Conservation (phyloP, 1,140 invertebrate genomes). For the Copidosoma floridanum region DNA sequence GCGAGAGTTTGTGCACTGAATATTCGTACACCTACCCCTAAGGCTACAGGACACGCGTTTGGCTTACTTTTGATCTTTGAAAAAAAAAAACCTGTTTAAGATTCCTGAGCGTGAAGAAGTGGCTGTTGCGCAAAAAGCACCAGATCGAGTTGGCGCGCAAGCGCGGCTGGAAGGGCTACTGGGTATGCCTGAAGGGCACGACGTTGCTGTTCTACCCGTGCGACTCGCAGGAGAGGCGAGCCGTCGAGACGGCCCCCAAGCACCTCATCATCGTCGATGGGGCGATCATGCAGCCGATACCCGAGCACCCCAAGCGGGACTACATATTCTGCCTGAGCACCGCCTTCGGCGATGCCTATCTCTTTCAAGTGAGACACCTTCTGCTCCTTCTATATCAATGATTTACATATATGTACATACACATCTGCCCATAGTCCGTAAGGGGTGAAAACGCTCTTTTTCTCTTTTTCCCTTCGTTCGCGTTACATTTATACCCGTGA, state of each 20-base stretch:
- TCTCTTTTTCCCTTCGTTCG: not conserved
- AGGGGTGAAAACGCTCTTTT: too few species aligned
- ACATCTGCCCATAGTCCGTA: too few species aligned
- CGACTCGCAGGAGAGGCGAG: constrained; percentile 85
- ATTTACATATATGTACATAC: too few species aligned
- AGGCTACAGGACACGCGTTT: not conserved
- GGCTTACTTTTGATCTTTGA: constrained; percentile 34
- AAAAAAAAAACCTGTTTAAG: too few species aligned
- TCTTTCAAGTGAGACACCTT: constrained; percentile 82
- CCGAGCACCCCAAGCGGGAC: constrained; percentile 96
- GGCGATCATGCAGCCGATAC: constrained; percentile 96
- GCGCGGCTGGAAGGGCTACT: constrained; percentile 96
- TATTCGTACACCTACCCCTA: too few species aligned
- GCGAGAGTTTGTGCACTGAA: too few species aligned
- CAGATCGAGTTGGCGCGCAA: constrained; percentile 94
- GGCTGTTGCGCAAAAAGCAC: constrained; percentile 93
- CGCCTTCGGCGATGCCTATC: constrained; percentile 95
- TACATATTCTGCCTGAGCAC: constrained; percentile 98
- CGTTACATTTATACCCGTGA: too few species aligned
- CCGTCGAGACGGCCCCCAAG: constrained; percentile 88
- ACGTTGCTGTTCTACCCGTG: constrained; percentile 96
- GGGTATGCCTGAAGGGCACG: constrained; percentile 96
- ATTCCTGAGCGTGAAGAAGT: constrained; percentile 97
- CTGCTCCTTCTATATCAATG: not conserved
- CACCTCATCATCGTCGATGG: constrained; percentile 96